phyloP scores from a whole-genome alignment of 2,113 vertebrate species.

The Heloderma charlesbogerti region DNA sequence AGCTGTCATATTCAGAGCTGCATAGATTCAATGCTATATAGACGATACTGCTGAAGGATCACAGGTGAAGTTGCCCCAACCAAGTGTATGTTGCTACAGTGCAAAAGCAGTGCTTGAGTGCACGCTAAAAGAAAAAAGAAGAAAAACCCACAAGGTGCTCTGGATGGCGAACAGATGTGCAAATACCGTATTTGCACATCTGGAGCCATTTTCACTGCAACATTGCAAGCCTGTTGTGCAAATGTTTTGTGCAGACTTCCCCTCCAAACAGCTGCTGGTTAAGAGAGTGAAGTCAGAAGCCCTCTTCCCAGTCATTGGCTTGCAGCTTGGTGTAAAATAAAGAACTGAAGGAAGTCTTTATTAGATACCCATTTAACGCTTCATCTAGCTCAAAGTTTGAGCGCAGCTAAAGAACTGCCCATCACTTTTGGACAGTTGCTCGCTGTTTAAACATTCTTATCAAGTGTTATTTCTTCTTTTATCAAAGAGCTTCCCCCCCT shows the following conservation, averaged over 20 bases:
- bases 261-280: neutral
- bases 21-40: too few species aligned
- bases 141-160: neutral
- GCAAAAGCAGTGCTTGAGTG: neutral
- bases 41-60: neutral
- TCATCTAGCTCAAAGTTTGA: neutral
- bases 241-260: neutral
- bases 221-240: neutral
- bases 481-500: neutral
- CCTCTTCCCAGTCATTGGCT: slow-evolving; percentile 40
- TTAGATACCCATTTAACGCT: slow-evolving; percentile 59
- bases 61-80: neutral
- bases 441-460: slow-evolving; percentile 70
- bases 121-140: neutral
- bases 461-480: slow-evolving; percentile 63
- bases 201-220: neutral
- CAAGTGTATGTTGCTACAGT: neutral
- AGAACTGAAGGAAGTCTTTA: slow-evolving; percentile 52
- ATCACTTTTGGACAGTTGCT: neutral
- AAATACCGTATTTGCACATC: neutral
- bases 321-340: slow-evolving; percentile 50
- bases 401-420: neutral
- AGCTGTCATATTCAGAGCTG: too few species aligned
- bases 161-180: neutral
- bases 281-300: neutral